Evolutionary conservation across 2,113 vertebrate species (phyloP), one percentile per base, ranked within the genome.

Genomic region (Anhinga anhinga): DNA sequence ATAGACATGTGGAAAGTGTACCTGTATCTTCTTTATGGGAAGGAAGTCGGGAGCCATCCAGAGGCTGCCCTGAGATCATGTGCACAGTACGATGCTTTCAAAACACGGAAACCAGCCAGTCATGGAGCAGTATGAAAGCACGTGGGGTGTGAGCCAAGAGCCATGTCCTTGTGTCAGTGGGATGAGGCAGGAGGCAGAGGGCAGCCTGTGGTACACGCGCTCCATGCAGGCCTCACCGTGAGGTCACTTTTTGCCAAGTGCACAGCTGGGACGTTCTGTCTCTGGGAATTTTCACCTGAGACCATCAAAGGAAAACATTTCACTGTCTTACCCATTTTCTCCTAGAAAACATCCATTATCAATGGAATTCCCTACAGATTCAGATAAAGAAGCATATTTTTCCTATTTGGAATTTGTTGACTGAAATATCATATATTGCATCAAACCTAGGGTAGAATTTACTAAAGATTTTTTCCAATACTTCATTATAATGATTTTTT

Each of bases 111-210:
- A 5, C 4, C 16, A 67, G 19, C 19, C 38, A 15, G 4, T 53
- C 49, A 16, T 14, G 65, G 26, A 79, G 34, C 19, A 38, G 14
- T 7, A n/a, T 10, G 27, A 53, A 87, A 70, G 23, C 20, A 29
- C 1, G 1, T 16, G 22, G 19, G 7, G 4, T 63, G 49, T 44
- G 55, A 79, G 16, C 8, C 59, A 53, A 26, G 3, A 86, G 30
- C 12, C 30, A 11, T 0, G 1, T 61, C 66, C 17, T 73, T 30
- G 15, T 2, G 6, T 27, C 19, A 15, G 16, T 20, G 4, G 3
- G 52, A 30, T 44, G 29, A 49, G 19, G 26, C 13, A 53, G 16
- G 17, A 53, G 8, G 16, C n/a, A 49, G 6, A 22, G 26, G 15
- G 34, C 29, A 53, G 34, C 26, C 38, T 53, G 19, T 22, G 52